Base-by-base conservation (phyloP, 1,140 invertebrate genomes). In the Zaprionus camerounensis region DNA sequence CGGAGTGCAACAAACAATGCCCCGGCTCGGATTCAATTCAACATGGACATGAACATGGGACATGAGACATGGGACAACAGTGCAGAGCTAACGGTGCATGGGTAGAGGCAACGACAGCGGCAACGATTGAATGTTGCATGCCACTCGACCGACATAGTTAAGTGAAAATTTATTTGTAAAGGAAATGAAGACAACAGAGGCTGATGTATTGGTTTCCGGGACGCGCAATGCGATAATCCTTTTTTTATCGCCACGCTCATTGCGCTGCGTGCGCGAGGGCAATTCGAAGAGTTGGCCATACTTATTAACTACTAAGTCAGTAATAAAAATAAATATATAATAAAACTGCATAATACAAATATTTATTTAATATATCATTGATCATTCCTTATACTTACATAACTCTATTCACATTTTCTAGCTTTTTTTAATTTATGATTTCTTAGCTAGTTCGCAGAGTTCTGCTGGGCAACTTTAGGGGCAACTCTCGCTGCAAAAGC, bases 101-200 rank as follows among this genome's bases (percentile, higher is more conserved):
- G 15, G 5, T 20, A 49, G 3, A 17, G 22, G 22, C 59, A 28
- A 49, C 59, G 41, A 17, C 24, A 51, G 22, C 41, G 15, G 55
- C 70, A 58, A 51, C 26, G 53, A 49, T 56, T 59, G 67, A 41
- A 70, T 66, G 62, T 66, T 65, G 68, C 68, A 69, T 79, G 67
- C 71, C 69, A 24, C 34, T 31, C 79, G 78, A 73, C 82, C 85
- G 85, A 88, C 84, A 88, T 90, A 88, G 84, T 88, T 88, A 88
- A 88, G 81, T 90, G 84, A 81, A 90, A 90, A 88, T 90, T 90
- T 90, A 88, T 90, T 88, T 79, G 53, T 20, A 85, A 90, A 88
- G 85, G 85, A 88, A 88, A 81, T 85, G 81, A 66, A 85, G 74
- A 84, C 81, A 83, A 73, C 72, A 65, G 31, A 1, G 76, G 61